A percentile compares a stretch with the other conserved stretches of the same genome.
Evolutionary conservation across 23 tunicate genomes (phyloP).

Genomic region (Pegea sp.): DNA sequence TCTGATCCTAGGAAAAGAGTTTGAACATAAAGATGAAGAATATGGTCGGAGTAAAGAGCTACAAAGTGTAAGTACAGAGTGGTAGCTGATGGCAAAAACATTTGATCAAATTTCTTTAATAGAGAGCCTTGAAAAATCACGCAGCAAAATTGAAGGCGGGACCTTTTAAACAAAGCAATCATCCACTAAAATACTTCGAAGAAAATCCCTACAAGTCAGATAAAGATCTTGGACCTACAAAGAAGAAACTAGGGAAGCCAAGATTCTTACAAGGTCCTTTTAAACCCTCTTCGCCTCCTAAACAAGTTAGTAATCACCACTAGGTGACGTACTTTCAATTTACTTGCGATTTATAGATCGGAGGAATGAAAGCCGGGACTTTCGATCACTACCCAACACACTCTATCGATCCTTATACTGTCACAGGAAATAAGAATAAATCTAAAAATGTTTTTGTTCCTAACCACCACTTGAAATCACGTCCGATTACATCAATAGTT

Average conservation of each 20-base stretch:
- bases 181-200: slow-evolving; percentile 63
- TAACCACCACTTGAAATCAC: too few relatives aligned
- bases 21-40: slow-evolving; percentile 75
- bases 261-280: too few relatives aligned
- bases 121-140: slow-evolving; percentile 44
- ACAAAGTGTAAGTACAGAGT: slow-evolving; percentile 18
- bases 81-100: background rate
- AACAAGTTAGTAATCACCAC: slow-evolving; percentile 20
- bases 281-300: slow-evolving; percentile 91
- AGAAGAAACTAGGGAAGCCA: slow-evolving; percentile 46
- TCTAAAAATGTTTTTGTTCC: too few relatives aligned
- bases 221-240: slow-evolving; percentile 58
- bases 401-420: slow-evolving; percentile 57
- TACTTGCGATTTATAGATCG: slow-evolving; percentile 21
- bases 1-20: slow-evolving; percentile 79
- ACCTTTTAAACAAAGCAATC: slow-evolving; percentile 70
- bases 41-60: slow-evolving; percentile 52
- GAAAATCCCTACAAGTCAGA: slow-evolving; percentile 64
- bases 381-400: slow-evolving; percentile 95
- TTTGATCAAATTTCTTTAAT: background rate
- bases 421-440: too few relatives aligned
- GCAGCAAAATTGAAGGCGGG: slow-evolving; percentile 62
- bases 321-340: background rate
- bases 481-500: too few relatives aligned
- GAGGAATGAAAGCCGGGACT: slow-evolving; percentile 82